These are phyloP conservation scores for Heterotilapia buettikoferi DNA, from an alignment of 2,113 vertebrate species.

Conservation along the genomic window DNA sequence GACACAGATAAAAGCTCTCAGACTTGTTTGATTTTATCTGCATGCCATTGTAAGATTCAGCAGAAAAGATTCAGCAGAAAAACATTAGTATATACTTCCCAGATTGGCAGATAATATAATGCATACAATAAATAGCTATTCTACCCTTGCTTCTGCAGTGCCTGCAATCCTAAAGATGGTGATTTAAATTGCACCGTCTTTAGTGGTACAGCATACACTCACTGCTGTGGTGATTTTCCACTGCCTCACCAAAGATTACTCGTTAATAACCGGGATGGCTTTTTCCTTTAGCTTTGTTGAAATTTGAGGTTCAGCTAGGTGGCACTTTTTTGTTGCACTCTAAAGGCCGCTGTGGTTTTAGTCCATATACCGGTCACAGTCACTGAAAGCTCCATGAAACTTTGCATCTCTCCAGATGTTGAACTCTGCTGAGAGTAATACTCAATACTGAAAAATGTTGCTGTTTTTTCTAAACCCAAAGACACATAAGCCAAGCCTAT, in stretches of 20 bases:
- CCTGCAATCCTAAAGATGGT: neutral
- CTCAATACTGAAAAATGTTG: neutral
- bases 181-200: neutral
- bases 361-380: neutral
- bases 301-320: neutral
- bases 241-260: neutral
- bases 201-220: neutral
- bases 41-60: neutral
- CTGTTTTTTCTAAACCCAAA: neutral
- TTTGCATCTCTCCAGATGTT: neutral
- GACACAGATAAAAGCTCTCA: neutral
- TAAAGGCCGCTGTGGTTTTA: neutral
- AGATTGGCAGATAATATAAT: neutral
- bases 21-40: slow-evolving; percentile 14
- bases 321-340: neutral
- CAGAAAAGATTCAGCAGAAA: neutral
- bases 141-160: neutral
- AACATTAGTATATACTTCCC: neutral
- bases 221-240: slow-evolving; percentile 10
- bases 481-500: neutral
- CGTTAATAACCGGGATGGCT: neutral
- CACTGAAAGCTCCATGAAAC: neutral
- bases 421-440: neutral
- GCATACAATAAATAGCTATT: neutral
- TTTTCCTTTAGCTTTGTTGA: neutral